Base-by-base conservation (phyloP, 2,797 vertebrate species). In the Diglossa cyanea region DNA sequence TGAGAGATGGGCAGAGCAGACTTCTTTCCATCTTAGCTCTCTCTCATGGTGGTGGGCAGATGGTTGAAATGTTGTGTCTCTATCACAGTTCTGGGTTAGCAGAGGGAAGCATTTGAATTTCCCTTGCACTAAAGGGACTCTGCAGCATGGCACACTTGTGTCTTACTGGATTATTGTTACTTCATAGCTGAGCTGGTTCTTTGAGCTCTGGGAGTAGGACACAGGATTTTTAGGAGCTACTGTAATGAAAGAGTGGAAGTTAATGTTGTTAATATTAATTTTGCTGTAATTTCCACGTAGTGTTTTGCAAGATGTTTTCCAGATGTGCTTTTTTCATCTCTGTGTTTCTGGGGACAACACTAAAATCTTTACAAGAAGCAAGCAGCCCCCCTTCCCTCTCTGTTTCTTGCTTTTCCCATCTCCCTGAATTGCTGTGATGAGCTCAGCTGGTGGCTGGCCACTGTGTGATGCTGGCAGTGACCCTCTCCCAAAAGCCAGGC, bases 31-130 rank as follows among this genome's bases (percentile, higher is more conserved):
- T 72, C 42, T 53, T 45, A 60, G 33, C 61, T 92, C 21, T 77
- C 16, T 81, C 66, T 76, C 62, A 33, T 3, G 0, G 3, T 40
- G 74, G 33, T 84, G 77, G 51, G 86, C 83, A 93, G 90, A 71
- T 93, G 90, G 73, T 14, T 95, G 75, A 21, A 53, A 16, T 53
- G 17, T 77, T 79, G 72, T 71, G 17, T 45, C 61, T 80, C 86
- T 45, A 0, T 71, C 75, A 21, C 73, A 84, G 33, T 76, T 88
- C 80, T 90, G 77, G 77, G 67, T 82, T 82, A 53, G 30, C 40
- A 92, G 76, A 90, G 71, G 66, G 53, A 95, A 92, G 51, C 60
- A 47, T 88, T 93, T 94, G 65, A 37, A 72, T 92, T 86, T 92
- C 53, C 76, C 26, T 24, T 54, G 18, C 45, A 21, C 79, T 70